These are phyloP conservation scores for Pseudochromis fuscus DNA, from an alignment of 2,797 vertebrate genomes.

Conservation along the genomic window DNA sequence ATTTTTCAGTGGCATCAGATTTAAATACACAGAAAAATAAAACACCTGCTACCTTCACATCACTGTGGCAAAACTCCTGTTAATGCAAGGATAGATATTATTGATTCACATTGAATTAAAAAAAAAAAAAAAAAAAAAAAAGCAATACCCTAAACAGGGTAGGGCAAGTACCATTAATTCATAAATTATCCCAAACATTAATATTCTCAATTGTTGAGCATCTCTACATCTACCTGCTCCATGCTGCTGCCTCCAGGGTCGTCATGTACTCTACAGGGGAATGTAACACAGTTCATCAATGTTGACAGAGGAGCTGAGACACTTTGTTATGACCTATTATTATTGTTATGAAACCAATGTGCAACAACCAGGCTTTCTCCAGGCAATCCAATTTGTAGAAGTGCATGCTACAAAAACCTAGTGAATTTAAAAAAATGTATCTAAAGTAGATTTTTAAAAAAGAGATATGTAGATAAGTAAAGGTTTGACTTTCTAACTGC, in stretches of 20 bases:
- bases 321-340: not conserved
- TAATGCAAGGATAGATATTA: constrained; percentile 52
- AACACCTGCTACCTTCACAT: constrained; percentile 86
- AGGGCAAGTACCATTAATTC: constrained; percentile 77
- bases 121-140: constrained; percentile 7
- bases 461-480: constrained; percentile 39
- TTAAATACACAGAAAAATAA: constrained; percentile 79
- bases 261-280: constrained; percentile 42
- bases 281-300: constrained; percentile 40
- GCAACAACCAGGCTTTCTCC: constrained; percentile 8
- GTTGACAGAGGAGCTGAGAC: constrained; percentile 13
- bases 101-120: constrained; percentile 62
- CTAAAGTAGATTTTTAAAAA: constrained; percentile 40
- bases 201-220: constrained; percentile 6
- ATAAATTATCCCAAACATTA: constrained; percentile 40
- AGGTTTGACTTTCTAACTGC: constrained; percentile 8
- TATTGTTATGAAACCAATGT: constrained; percentile 2
- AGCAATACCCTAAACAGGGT: constrained; percentile 41
- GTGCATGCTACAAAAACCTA: constrained; percentile 5
- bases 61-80: constrained; percentile 62
- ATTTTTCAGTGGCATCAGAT: constrained; percentile 86
- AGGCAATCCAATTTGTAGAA: constrained; percentile 9
- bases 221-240: constrained; percentile 25
- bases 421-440: not conserved
- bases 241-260: constrained; percentile 50